These are phyloP conservation scores for Phymorhynchus buccinoides DNA, from an alignment of 1,140 invertebrate genomes.

Conservation along the genomic window DNA sequence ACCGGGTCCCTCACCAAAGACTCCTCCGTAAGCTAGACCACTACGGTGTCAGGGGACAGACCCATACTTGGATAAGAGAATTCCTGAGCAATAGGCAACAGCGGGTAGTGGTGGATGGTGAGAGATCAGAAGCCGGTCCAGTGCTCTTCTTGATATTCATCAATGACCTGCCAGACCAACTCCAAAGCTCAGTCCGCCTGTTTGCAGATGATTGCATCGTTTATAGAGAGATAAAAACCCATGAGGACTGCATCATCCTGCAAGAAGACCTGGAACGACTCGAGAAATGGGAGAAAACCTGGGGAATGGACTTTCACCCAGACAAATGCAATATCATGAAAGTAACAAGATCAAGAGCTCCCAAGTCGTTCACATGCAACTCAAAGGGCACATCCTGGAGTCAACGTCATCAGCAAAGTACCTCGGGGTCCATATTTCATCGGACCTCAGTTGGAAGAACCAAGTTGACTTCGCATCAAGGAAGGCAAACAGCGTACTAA, in stretches of 20 bases:
- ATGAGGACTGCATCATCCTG: constrained; percentile 20
- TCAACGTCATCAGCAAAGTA: too few relatives aligned
- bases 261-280: constrained; percentile 27
- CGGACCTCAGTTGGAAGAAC: too few relatives aligned
- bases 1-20: neutral
- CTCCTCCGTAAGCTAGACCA: neutral
- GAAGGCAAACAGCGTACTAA: too few relatives aligned
- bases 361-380: too few relatives aligned
- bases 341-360: too few relatives aligned
- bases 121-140: neutral
- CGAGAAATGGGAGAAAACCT: neutral
- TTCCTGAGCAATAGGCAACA: neutral
- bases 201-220: constrained; percentile 47
- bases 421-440: too few relatives aligned
- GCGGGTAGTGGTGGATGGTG: neutral
- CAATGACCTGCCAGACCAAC: constrained; percentile 39
- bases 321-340: too few relatives aligned
- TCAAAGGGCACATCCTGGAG: too few relatives aligned
- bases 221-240: neutral
- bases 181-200: neutral
- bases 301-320: neutral
- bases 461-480: too few relatives aligned
- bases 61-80: neutral
- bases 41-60: neutral
- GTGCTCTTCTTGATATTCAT: constrained; percentile 48